These are phyloP conservation scores for Agelaius phoeniceus DNA, from an alignment of 2,113 vertebrate genomes.

Conservation along the genomic window DNA sequence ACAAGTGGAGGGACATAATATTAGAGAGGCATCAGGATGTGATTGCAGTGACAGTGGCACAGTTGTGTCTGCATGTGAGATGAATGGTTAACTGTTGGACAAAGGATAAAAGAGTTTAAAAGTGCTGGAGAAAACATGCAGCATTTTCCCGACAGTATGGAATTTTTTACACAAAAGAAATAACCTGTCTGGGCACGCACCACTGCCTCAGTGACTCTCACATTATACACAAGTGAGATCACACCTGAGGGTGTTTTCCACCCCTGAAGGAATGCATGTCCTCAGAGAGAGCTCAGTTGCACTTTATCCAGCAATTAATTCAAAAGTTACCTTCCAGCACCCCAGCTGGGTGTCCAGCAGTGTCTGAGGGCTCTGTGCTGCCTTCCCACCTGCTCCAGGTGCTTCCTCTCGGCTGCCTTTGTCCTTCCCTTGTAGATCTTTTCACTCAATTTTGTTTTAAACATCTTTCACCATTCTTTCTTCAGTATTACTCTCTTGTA, in stretches of 20 bases:
- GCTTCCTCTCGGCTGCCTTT: background rate
- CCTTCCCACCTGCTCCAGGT: background rate
- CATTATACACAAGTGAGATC: background rate
- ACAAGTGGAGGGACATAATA: background rate
- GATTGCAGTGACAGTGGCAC: background rate
- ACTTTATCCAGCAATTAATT: background rate
- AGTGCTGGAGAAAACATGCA: background rate
- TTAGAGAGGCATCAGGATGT: background rate
- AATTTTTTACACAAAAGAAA: background rate
- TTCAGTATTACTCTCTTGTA: background rate
- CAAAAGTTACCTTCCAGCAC: background rate
- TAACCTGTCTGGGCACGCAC: rapidly evolving
- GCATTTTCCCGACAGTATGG: background rate
- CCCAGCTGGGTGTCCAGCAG: background rate
- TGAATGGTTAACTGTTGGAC: background rate
- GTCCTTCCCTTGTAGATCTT: background rate
- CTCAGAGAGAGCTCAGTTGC: background rate
- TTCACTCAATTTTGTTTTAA: background rate
- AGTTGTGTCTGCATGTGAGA: background rate
- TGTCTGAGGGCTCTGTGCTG: rapidly evolving
- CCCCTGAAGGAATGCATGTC: background rate
- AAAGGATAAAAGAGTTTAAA: background rate
- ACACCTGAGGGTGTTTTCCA: background rate
- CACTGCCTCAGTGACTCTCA: background rate
- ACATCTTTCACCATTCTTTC: background rate